Evolutionary conservation across 1,140 invertebrate species (phyloP).

Genomic region (Trypoxylus dichotomus): DNA sequence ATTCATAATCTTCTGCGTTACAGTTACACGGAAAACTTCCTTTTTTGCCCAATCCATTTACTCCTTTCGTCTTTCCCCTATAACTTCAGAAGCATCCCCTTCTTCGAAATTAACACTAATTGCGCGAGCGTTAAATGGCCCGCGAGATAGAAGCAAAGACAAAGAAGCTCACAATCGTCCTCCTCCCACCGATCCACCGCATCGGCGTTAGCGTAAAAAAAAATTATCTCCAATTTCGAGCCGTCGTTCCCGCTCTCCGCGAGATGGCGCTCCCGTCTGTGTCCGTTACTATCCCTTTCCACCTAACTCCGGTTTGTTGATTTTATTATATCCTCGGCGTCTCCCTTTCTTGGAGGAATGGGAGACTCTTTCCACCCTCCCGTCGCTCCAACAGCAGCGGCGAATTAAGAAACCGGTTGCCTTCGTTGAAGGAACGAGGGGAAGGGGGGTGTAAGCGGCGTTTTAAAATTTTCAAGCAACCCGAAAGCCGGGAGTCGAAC

Average conservation of each 20-base stretch:
- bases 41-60: too few species aligned
- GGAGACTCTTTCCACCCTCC: neutral
- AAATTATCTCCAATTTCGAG: slow-evolving; percentile 11
- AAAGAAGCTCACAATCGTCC: neutral
- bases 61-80: too few species aligned
- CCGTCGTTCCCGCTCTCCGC: neutral
- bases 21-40: too few species aligned
- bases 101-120: neutral
- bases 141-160: slow-evolving; percentile 2
- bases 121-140: slow-evolving; percentile 3
- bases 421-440: neutral
- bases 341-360: too few species aligned
- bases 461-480: slow-evolving; percentile 7
- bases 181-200: too few species aligned
- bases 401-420: neutral
- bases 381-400: neutral
- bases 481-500: neutral
- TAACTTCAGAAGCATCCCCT: neutral
- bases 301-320: slow-evolving; percentile 15
- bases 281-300: neutral
- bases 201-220: neutral
- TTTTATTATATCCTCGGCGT: slow-evolving; percentile 21
- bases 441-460: neutral
- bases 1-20: too few species aligned
- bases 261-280: neutral